Base-by-base conservation (phyloP, 2,888 invertebrate species). In the Blastobasis lacticolella region DNA sequence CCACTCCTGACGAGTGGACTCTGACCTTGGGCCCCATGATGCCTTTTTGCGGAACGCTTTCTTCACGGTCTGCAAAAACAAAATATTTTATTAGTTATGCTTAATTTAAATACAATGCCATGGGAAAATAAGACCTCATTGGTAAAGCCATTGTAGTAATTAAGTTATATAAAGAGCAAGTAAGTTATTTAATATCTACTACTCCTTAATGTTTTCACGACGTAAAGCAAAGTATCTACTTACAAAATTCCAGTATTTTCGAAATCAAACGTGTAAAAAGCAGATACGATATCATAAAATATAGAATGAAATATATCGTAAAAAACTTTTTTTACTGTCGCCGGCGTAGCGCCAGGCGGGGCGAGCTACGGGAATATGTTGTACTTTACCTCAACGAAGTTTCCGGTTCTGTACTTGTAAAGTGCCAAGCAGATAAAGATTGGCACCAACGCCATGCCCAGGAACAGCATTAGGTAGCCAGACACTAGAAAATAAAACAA, bases 11-110 rank as follows among this genome's bases (percentile, higher is more conserved):
- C 78, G 83, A 0, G 75, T 80, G 6, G 69, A 69, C 0, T 79
- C 67, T 54, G 89, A 81, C 1, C 89, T 82, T 0, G 94, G 94
- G 0, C 93, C 93, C 93, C 94, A 94, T 5, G 89, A 76, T 9
- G 74, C 55, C 49, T 88, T 87, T 1, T 89, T 64, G 6, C 67
- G 61, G 68, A 90, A 84, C 0, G 90, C 62, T 37, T 66, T 65
- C 54, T 67, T 80, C 43, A 88, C 43, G 46, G 82, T 86, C 91
- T 90, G 78, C 49, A 59, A 77, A 60, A 55, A 49, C 45, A 52
- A 47, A 50, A 55, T 8, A 37, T 10, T 6, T 23, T 23, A 23
- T 23, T 23, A 23, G 23, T 23, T 2, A 23, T 23, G 23, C 23
- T 23, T 23, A 23, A 23, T 23, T 23, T 23, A 23, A 23, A 23